Conservation (phyloP, 23 tunicate genomes). For the Botrylloides violaceus region DNA sequence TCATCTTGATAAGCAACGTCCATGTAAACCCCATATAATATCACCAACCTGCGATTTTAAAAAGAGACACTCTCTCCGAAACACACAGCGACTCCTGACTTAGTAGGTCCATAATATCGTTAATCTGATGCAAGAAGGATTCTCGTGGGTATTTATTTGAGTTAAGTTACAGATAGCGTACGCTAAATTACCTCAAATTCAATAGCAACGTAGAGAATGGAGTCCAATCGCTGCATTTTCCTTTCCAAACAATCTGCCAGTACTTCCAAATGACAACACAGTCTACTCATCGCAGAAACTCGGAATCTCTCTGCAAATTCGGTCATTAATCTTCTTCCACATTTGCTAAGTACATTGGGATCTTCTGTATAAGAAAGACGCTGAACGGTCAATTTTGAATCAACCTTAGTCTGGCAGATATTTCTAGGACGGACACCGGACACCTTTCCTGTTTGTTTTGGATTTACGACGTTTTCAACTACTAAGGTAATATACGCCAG, state of each 20-base stretch:
- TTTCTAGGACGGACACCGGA: too few species aligned
- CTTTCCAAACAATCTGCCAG: not conserved
- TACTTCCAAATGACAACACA: slow-evolving; percentile 5
- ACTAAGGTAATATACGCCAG: too few species aligned
- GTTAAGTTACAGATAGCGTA: too few species aligned
- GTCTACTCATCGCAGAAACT: not conserved
- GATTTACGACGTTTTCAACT: too few species aligned
- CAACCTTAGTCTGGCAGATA: too few species aligned
- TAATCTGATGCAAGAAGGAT: not conserved
- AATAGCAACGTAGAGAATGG: not conserved
- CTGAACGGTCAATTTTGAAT: too few species aligned
- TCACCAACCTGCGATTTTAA: not conserved
- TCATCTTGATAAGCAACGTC: too few species aligned
- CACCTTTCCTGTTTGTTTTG: too few species aligned
- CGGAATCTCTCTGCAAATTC: slow-evolving; percentile 21
- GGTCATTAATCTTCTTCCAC: not conserved
- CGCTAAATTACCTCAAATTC: not conserved
- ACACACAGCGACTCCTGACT: not conserved
- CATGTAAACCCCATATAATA: too few species aligned
- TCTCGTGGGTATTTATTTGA: too few species aligned
- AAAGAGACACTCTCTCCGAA: not conserved
- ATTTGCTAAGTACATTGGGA: too few species aligned
- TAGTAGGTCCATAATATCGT: not conserved
- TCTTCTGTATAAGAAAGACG: too few species aligned
- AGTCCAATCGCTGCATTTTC: not conserved